phyloP scores from a whole-genome alignment of 2,797 vertebrate genomes.

The Neopelma chrysocephalum region DNA sequence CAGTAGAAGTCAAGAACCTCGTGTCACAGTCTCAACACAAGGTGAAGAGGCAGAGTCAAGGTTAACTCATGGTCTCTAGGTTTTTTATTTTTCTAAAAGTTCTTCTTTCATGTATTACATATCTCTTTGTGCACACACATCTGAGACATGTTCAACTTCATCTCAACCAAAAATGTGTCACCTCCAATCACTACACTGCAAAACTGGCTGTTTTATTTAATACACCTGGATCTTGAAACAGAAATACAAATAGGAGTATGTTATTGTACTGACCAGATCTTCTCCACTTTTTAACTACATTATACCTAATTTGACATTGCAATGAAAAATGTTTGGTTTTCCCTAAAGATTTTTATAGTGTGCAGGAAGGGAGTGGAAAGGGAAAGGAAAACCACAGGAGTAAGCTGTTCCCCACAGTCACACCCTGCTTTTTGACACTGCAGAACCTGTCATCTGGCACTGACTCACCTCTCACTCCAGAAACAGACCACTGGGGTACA shows the following conservation, averaged over 20 bases:
- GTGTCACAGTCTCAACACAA: neutral
- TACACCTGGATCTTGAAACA: neutral
- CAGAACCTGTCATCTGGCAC: neutral
- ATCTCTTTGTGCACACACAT: neutral
- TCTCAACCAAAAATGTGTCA: neutral
- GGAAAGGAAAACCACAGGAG: neutral
- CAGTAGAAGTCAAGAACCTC: neutral
- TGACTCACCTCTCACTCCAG: no score
- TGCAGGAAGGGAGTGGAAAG: neutral
- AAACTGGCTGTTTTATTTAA: neutral
- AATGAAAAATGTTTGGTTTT: neutral
- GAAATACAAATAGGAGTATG: neutral
- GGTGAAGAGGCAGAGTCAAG: neutral
- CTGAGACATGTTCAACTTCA: neutral
- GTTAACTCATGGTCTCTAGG: neutral
- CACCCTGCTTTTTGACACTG: neutral
- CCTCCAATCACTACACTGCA: neutral
- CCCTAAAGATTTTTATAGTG: neutral
- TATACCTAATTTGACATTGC: neutral
- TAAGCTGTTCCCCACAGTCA: neutral
- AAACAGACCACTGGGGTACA: neutral
- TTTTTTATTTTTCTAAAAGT: neutral
- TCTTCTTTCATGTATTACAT: neutral
- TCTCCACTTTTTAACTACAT: neutral
- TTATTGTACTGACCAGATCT: neutral